A percentile compares a stretch with the other conserved stretches of the same genome.
Conservation (phyloP, 2,113 vertebrate genomes). For the Chaenocephalus aceratus region DNA sequence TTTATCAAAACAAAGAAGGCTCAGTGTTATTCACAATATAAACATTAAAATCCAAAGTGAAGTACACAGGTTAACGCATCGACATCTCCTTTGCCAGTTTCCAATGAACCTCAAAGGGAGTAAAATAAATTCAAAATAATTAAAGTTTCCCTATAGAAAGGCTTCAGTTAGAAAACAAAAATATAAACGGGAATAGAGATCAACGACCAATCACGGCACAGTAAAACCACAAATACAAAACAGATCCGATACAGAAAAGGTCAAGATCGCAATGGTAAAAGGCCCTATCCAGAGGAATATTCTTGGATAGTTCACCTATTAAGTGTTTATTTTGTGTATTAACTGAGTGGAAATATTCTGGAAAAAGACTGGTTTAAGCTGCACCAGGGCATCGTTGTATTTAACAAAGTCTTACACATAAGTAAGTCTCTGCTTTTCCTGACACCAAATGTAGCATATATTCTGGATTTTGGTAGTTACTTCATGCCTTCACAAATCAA, state of each 20-base stretch:
- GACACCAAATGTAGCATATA: background rate
- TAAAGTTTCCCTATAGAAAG: slow-evolving; percentile 69
- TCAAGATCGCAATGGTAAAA: background rate
- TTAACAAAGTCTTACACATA: background rate
- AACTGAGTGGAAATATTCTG: background rate
- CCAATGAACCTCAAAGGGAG: slow-evolving; percentile 45
- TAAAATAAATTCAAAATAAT: slow-evolving; percentile 71
- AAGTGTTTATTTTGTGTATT: background rate
- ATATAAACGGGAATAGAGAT: slow-evolving; percentile 47
- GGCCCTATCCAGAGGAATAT: background rate
- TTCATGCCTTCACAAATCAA: background rate
- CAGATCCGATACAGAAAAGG: slow-evolving; percentile 47
- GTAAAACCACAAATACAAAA: slow-evolving; percentile 62
- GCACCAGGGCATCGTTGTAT: background rate
- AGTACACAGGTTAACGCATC: slow-evolving; percentile 69
- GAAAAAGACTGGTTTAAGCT: slow-evolving; percentile 21
- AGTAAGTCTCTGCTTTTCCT: background rate
- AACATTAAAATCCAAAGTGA: slow-evolving; percentile 53
- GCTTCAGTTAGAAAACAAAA: slow-evolving; percentile 56
- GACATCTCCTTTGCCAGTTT: slow-evolving; percentile 58
- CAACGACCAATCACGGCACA: slow-evolving; percentile 51
- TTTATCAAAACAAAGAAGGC: slow-evolving; percentile 67
- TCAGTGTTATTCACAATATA: slow-evolving; percentile 52
- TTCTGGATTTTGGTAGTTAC: background rate
- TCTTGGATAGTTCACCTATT: background rate